Base-by-base conservation (phyloP, 2,113 vertebrate species). In the Tenrec ecaudatus region DNA sequence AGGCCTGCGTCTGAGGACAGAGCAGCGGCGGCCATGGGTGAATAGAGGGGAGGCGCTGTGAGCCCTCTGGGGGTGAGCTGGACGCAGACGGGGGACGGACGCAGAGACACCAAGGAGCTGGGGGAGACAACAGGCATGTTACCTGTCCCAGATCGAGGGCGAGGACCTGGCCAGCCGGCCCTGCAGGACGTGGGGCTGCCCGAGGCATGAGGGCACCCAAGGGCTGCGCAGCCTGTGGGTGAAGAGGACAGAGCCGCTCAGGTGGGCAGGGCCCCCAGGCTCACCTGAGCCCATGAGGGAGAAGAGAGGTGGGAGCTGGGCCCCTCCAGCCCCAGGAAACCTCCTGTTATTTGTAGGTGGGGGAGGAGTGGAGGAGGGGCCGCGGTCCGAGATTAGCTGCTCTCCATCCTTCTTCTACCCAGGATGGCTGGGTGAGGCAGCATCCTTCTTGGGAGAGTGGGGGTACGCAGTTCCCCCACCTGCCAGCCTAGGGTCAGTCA, bases 111-210 rank as follows among this genome's bases (percentile, higher is more conserved):
- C 73, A 16, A 71, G 69, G 91, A 8, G 43, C 87, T 16, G 0
- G 40, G 66, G 76, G 82, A 76, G 86, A 94, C 97, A 96, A 97
- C 89, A 98, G 97, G 90, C 94, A 96, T 97, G 87, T 98, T 98
- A 98, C 98, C 98, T 98, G 98, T 98, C 98, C 98, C 98, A 98
- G 97, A 98, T 97, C 89, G 97, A 97, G 97, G 98, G 98, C 95
- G 98, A 98, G 97, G 98, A 98, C 98, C 98, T 98, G 98, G 98
- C 96, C 98, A 98, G 98, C 95, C 97, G 98, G 98, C 98, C 98
- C 97, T 98, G 98, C 97, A 98, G 98, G 97, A 98, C 98, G 97
- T 97, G 98, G 98, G 98, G 96, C 97, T 98, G 98, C 98, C 98
- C 98, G 90, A 98, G 97, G 97, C 98, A 98, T 73, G 97, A 96